A percentile compares a stretch with the other conserved stretches of the same genome.
phyloP scores from a whole-genome alignment of 2,797 vertebrate species.

The Microctenopoma stevenorrisi region DNA sequence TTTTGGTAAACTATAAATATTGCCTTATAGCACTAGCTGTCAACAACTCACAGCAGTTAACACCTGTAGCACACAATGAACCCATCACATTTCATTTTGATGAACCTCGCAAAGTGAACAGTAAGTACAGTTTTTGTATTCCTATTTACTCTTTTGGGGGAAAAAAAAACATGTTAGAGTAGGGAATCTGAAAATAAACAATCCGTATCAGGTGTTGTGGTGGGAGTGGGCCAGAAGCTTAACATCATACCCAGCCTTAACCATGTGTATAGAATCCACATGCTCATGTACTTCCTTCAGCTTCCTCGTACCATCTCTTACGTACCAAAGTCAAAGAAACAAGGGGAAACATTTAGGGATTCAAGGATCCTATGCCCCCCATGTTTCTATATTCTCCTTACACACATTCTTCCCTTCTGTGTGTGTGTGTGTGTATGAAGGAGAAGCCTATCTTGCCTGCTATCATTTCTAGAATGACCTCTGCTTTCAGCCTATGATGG shows the following conservation, averaged over 20 bases:
- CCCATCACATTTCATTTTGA: not conserved
- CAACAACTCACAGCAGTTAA: not conserved
- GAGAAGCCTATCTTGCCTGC: conserved; percentile 83
- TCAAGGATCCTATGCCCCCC: conserved; percentile 71
- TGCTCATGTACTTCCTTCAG: conserved; percentile 38
- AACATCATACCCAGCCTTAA: not conserved
- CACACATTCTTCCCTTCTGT: conserved; percentile 45
- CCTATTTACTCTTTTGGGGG: too few species aligned
- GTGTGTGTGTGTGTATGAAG: conserved; percentile 64
- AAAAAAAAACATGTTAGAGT: not conserved
- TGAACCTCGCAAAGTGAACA: not conserved
- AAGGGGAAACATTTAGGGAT: conserved; percentile 62
- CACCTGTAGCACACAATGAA: conserved; percentile 7
- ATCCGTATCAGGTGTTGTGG: too few species aligned
- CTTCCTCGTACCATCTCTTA: conserved; percentile 49
- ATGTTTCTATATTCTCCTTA: conserved; percentile 64
- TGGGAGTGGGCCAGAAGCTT: not conserved
- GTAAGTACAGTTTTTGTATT: not conserved
- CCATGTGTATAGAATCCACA: not conserved
- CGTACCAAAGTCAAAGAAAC: conserved; percentile 80
- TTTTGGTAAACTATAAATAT: too few species aligned
- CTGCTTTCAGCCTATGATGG: conserved; percentile 88
- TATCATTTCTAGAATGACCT: conserved; percentile 89
- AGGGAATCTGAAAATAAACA: too few species aligned
- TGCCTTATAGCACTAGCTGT: too few species aligned